Evolutionary conservation across 64 coral and sea anemone genomes (phyloP).

Genomic region (Pocillopora damicornis): DNA sequence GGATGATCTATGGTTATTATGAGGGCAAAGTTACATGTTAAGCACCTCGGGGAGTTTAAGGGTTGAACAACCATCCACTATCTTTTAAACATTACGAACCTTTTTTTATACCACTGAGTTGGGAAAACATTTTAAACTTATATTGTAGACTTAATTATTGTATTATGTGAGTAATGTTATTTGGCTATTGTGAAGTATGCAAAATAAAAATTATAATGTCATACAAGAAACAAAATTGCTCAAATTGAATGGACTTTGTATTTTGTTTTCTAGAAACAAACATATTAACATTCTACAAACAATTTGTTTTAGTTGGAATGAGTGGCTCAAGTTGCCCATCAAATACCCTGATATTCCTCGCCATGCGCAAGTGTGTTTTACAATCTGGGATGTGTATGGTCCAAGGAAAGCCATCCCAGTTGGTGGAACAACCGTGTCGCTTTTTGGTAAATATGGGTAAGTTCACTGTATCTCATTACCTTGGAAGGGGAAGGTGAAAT

Average conservation of each 20-base stretch:
- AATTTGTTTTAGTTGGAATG: conserved; percentile 83
- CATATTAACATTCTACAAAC: background rate
- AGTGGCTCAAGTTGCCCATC: conserved; percentile 94
- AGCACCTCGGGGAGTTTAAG: too few relatives aligned
- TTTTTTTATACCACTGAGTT: too few relatives aligned
- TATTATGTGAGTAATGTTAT: too few relatives aligned
- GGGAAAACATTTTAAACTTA: too few relatives aligned
- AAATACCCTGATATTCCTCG: conserved; percentile 92
- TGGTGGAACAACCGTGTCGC: conserved; percentile 92
- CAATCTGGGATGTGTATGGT: conserved; percentile 96
- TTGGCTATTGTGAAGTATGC: too few relatives aligned
- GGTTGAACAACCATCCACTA: too few relatives aligned
- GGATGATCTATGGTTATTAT: too few relatives aligned
- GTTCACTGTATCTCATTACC: background rate
- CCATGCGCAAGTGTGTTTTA: conserved; percentile 89
- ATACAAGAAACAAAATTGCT: too few relatives aligned
- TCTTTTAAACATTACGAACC: too few relatives aligned
- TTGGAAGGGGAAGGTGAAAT: too few relatives aligned
- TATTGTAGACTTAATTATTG: too few relatives aligned
- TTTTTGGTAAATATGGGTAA: conserved; percentile 99
- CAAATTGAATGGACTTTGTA: background rate
- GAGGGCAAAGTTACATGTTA: too few relatives aligned
- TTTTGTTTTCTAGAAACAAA: background rate
- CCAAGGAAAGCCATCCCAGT: conserved; percentile 90
- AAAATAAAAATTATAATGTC: background rate